A percentile compares a stretch with the other conserved stretches of the same genome.
Conservation (phyloP, 1,140 invertebrate species). For the Ectropis grisescens region DNA sequence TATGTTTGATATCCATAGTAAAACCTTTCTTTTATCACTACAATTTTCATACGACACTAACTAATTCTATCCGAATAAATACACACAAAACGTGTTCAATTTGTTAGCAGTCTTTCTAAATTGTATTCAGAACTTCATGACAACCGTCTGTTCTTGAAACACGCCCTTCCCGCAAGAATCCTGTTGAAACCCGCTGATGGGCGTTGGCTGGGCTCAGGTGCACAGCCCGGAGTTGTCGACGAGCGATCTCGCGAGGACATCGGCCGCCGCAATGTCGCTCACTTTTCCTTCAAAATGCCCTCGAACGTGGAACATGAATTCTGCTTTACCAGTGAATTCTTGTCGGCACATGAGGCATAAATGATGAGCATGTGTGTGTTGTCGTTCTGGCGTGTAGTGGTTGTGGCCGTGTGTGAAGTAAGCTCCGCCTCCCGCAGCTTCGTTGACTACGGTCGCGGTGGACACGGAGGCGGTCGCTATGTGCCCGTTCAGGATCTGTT, state of each 20-base stretch:
- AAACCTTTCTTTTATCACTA: too few relatives aligned
- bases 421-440: slow-evolving; percentile 30
- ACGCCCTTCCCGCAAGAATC: slow-evolving; percentile 48
- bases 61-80: too few relatives aligned
- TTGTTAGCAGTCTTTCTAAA: too few relatives aligned
- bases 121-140: slow-evolving; percentile 55
- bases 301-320: slow-evolving; percentile 79
- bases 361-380: slow-evolving; percentile 67
- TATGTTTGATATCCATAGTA: too few relatives aligned
- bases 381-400: slow-evolving; percentile 60
- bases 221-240: slow-evolving; percentile 75
- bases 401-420: slow-evolving; percentile 61
- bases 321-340: slow-evolving; percentile 75
- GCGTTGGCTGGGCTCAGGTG: slow-evolving; percentile 67
- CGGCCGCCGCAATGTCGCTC: slow-evolving; percentile 72
- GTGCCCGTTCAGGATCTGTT: slow-evolving; percentile 61
- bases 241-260: slow-evolving; percentile 73
- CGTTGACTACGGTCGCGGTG: slow-evolving; percentile 54
- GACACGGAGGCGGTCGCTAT: slow-evolving; percentile 53
- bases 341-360: slow-evolving; percentile 77
- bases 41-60: too few relatives aligned
- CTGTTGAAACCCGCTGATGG: slow-evolving; percentile 36
- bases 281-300: slow-evolving; percentile 75
- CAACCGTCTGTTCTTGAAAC: slow-evolving; percentile 54
- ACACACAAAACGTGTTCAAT: too few relatives aligned